Evolutionary conservation across 2,888 invertebrate genomes (phyloP).

Genomic region (Cosmopolites sordidus): DNA sequence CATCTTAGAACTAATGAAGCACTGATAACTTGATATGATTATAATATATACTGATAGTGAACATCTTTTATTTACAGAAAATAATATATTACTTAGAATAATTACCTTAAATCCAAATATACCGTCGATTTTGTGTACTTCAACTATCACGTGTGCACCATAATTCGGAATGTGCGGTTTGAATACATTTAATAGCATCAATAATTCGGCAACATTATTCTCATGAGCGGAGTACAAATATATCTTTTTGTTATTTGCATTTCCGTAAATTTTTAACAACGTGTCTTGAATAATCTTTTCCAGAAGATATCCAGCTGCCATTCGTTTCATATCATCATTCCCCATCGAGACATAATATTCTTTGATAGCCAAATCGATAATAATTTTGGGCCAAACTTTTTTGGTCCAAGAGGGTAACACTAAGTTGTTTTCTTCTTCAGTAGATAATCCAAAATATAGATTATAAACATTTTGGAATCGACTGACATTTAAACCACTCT

Average conservation of each 20-base stretch:
- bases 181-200: conserved; percentile 49
- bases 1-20: too few relatives aligned
- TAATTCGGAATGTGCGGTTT: conserved; percentile 42
- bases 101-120: conserved; percentile 34
- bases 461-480: conserved; percentile 56
- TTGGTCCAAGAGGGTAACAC: conserved; percentile 47
- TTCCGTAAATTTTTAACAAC: conserved; percentile 22
- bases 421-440: conserved; percentile 52
- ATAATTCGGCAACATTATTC: conserved; percentile 50
- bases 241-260: conserved; percentile 28
- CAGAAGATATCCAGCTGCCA: conserved; percentile 31
- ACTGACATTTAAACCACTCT: conserved; percentile 52
- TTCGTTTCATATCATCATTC: conserved; percentile 38
- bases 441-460: conserved; percentile 57
- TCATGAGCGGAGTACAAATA: conserved; percentile 53
- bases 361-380: conserved; percentile 36
- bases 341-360: conserved; percentile 29
- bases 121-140: conserved; percentile 34
- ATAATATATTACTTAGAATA: neutral
- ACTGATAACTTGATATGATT: too few relatives aligned
- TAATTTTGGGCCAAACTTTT: conserved; percentile 40
- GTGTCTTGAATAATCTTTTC: conserved; percentile 34
- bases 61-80: too few relatives aligned
- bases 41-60: too few relatives aligned
- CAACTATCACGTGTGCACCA: conserved; percentile 35